Evolutionary conservation across 2,113 vertebrate genomes (phyloP), one percentile per base, ranked within the genome.

Genomic region (Sylvia atricapilla): DNA sequence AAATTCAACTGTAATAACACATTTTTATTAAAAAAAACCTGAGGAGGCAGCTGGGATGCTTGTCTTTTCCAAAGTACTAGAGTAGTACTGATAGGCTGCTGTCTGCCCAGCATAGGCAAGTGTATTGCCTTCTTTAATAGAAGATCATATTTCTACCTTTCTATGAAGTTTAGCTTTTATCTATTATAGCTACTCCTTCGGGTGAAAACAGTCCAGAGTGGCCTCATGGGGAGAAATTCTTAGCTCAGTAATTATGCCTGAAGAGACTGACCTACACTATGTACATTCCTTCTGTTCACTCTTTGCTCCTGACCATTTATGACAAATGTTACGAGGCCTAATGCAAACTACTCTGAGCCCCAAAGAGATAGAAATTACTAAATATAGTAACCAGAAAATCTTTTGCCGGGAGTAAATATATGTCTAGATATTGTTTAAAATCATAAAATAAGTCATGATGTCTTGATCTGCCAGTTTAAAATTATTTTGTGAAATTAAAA

Each of bases 401-500:
- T 23, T 84, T 49, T 77, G 72, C 24, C 27, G 46, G 77, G 89
- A 74, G 35, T 87, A 92, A 73, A 60, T 33, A 4, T 60, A 12
- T 91, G 44, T 58, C 55, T 64, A 78, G 73, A 66, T 63, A 83
- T 41, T 90, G 35, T 73, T 87, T 55, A 58, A 13, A 73, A 58
- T 74, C 13, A 46, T 75, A 50, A 73, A 84, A 72, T 84, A 46
- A 86, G 78, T 84, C 6, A 23, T 33, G 10, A 39, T 37, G 8
- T 49, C 75, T 89, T 68, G 13, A 72, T 83, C 66, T 88, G 30
- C 77, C 90, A 44, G 47, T 89, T 96, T 92, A 64, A 66, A 84
- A 83, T 84, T 30, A 30, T 31, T 72, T 94, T 81, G 55, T 90
- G 86, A 76, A 96, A 93, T 90, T 58, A 92, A 90, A 96, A 79